These are phyloP conservation scores for Caenorhabditis briggsae DNA, from an alignment of 1,140 invertebrate genomes.

Conservation along the genomic window DNA sequence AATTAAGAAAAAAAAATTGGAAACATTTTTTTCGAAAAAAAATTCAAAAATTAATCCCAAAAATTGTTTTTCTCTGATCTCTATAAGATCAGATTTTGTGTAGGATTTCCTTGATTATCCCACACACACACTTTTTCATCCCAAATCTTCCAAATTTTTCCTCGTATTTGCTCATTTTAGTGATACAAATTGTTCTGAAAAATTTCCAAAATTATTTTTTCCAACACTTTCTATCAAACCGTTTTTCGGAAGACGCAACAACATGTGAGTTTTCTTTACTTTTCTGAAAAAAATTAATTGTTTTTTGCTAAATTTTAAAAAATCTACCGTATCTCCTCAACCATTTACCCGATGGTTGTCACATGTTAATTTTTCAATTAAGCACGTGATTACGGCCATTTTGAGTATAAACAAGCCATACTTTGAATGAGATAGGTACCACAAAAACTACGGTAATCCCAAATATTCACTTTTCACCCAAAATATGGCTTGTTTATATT, in stretches of 20 bases:
- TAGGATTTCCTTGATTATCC: background rate
- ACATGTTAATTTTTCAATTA: background rate
- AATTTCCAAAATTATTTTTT: background rate
- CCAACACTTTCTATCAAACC: background rate
- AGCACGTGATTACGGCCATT: no score
- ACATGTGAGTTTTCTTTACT: background rate
- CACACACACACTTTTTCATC: background rate
- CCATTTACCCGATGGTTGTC: no score
- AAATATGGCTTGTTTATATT: background rate
- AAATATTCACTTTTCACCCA: background rate
- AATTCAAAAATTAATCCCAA: no score
- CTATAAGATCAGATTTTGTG: constrained; percentile 13
- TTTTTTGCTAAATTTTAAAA: no score
- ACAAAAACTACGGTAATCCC: no score
- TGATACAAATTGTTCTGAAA: background rate
- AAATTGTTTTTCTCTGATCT: background rate
- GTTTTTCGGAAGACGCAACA: background rate
- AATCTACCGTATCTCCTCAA: no score
- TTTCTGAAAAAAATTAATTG: no score
- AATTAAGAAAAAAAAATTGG: no score
- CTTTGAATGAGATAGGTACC: no score
- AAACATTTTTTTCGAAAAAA: no score
- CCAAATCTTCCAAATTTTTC: background rate
- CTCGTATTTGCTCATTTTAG: background rate
- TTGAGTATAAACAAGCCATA: no score